Evolutionary conservation across 2,888 invertebrate species (phyloP), one percentile per base, ranked within the genome.

Genomic region (Plagodis pulveraria): DNA sequence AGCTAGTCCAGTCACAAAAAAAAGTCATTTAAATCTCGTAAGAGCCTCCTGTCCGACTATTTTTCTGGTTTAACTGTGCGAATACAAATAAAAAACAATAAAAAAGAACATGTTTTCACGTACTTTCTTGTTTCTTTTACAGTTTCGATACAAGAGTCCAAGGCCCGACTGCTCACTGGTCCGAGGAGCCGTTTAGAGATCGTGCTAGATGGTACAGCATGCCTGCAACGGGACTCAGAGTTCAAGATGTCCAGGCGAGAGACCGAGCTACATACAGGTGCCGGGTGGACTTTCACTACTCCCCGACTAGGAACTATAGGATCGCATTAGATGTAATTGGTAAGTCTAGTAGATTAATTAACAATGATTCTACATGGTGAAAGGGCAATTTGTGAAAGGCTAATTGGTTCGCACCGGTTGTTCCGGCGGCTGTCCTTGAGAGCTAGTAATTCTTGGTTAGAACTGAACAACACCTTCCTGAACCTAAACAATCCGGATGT

Each of bases 271-370:
- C 80, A 5, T 92, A 91, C 67, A 74, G 91, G 49, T 92, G 91
- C 67, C 79, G 91, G 9, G 91, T 92, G 9, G 91, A 92, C 77
- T 92, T 87, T 67, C 85, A 86, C 72, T 94, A 95, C 62, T 96
- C 96, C 12, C 96, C 96, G 0, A 97, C 97, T 34, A 94, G 95
- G 70, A 96, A 97, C 82, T 95, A 95, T 62, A 94, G 95, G 72
- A 94, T 97, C 61, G 94, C 95, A 60, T 94, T 97, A 53, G 95
- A 95, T 74, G 95, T 97, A 67, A 95, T 97, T 69, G 96, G 97
- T 97, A 43, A 84, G 87, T 76, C 0, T 35, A 22, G 22, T 2
- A 2, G 22, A 2, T 56, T 34, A 33, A 5, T n/a, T 41, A 2
- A 41, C 9, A 8, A 5, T 22, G 22, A 4, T 22, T 22, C 1